Conservation (phyloP, 2,797 vertebrate species). For the Microctenopoma steveboyesi region DNA sequence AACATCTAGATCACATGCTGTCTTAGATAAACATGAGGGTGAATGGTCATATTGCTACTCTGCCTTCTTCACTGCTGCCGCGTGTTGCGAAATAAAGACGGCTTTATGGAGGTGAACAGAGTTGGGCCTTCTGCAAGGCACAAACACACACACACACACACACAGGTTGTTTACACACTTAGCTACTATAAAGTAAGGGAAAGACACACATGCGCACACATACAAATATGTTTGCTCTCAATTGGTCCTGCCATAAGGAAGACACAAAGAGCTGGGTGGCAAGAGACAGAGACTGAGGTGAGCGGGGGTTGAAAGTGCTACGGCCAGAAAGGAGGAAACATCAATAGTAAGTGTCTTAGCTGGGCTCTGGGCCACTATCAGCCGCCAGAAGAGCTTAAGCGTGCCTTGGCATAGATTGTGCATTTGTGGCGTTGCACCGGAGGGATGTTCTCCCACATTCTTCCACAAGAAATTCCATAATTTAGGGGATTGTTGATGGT, state of each 20-base stretch:
- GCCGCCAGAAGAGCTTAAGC: constrained; percentile 59
- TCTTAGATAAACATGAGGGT: constrained; percentile 76
- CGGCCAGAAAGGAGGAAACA: constrained; percentile 60
- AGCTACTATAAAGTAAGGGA: constrained; percentile 37
- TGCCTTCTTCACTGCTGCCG: constrained; percentile 60
- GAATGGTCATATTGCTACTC: constrained; percentile 71
- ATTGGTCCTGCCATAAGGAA: constrained; percentile 48
- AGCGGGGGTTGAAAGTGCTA: constrained; percentile 45
- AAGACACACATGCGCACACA: background rate
- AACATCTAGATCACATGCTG: constrained; percentile 65
- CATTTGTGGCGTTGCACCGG: constrained; percentile 42
- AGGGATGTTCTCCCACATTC: constrained; percentile 58
- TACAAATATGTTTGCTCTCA: constrained; percentile 16
- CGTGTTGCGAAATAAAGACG: constrained; percentile 70
- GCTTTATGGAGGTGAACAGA: constrained; percentile 81
- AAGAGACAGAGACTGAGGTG: constrained; percentile 69
- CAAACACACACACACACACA: constrained; percentile 46
- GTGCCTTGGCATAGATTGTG: constrained; percentile 57
- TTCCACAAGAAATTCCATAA: constrained; percentile 47
- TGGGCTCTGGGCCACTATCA: constrained; percentile 61
- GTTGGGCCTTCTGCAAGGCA: constrained; percentile 75
- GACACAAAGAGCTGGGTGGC: constrained; percentile 60
- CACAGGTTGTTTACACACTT: constrained; percentile 69
- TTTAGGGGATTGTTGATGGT: constrained; percentile 40
- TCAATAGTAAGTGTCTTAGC: constrained; percentile 64